phyloP scores from a whole-genome alignment of 2,797 vertebrate species.

The Artibeus lituratus region DNA sequence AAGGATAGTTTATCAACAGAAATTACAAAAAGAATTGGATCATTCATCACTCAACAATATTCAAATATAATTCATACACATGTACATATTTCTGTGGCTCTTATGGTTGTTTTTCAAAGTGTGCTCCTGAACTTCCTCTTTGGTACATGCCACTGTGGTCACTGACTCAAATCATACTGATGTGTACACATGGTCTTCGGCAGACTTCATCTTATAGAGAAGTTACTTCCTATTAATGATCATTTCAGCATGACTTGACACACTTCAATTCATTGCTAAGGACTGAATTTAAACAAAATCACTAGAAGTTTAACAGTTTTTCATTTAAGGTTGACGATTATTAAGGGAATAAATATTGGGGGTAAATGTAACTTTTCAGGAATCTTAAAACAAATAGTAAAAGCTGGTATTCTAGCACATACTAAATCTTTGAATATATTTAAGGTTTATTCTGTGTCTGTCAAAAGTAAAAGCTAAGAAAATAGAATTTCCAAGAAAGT shows the following conservation, averaged over 20 bases:
- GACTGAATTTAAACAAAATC: slow-evolving; percentile 11
- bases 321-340: not conserved
- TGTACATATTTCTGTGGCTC: not conserved
- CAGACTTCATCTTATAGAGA: not conserved
- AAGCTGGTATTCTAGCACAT: not conserved
- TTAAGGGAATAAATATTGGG: not conserved
- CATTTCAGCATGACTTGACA: not conserved
- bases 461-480: slow-evolving; percentile 17
- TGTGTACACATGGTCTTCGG: not conserved
- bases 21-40: not conserved
- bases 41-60: not conserved
- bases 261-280: not conserved
- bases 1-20: not conserved
- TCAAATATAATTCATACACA: not conserved
- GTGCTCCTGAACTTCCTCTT: not conserved
- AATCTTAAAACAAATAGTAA: slow-evolving; percentile 8
- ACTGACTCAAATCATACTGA: not conserved
- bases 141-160: not conserved
- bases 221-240: not conserved
- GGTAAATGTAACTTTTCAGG: not conserved
- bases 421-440: not conserved
- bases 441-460: not conserved
- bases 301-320: not conserved
- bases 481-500: not conserved
- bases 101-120: not conserved